Percentiles rank a stretch among this genome's conserved stretches.
Conservation (phyloP, 2,113 vertebrate species). For the Dasyurus viverrinus region DNA sequence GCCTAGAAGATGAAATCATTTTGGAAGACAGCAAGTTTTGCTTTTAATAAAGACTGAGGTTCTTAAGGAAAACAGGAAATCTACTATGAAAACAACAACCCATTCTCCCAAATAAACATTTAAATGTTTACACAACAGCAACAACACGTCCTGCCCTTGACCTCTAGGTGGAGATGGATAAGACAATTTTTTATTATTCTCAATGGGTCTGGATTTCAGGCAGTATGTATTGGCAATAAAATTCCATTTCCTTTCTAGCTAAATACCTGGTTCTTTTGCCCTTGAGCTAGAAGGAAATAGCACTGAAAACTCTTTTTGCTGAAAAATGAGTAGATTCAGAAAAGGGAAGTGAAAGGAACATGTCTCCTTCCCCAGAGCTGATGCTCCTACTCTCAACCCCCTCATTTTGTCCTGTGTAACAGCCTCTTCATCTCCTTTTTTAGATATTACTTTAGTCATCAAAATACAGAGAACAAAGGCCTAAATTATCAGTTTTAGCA, state of each 20-base stretch:
- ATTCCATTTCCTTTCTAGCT: not conserved
- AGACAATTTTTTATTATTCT: not conserved
- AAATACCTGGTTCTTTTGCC: conserved; percentile 7
- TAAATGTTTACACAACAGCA: not conserved
- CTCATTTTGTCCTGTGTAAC: not conserved
- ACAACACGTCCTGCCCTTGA: not conserved
- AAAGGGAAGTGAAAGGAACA: rapidly evolving
- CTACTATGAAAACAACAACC: not conserved
- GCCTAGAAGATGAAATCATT: not conserved
- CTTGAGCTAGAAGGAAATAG: not conserved
- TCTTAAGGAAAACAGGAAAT: not conserved
- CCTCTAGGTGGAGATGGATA: not conserved
- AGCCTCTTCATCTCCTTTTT: conserved; percentile 36
- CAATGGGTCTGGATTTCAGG: not conserved
- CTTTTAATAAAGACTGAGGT: not conserved
- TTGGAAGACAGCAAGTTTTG: not conserved
- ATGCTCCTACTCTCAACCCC: conserved; percentile 15
- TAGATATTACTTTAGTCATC: conserved; percentile 57
- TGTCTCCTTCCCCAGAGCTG: not conserved
- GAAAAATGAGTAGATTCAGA: conserved; percentile 1
- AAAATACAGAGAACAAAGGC: not conserved
- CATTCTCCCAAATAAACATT: not conserved
- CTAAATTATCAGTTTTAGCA: conserved; percentile 51
- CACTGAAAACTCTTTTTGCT: conserved; percentile 22
- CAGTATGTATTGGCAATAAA: not conserved